phyloP scores from a whole-genome alignment of 2,888 invertebrate genomes.

The Amphiduros pacificus region DNA sequence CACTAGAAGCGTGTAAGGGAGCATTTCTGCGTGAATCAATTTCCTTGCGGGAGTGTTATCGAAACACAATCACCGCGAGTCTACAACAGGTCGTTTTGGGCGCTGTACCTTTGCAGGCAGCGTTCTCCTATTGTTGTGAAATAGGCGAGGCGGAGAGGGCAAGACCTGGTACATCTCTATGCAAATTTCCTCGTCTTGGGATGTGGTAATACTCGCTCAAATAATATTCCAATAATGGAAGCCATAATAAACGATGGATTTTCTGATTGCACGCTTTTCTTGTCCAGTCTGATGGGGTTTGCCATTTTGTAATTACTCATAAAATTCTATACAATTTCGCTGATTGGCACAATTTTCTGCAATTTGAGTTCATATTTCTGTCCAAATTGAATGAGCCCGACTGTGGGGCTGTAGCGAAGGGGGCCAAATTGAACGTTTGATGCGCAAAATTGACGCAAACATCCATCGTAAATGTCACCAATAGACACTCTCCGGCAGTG shows the following conservation, averaged over 20 bases:
- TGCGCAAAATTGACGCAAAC: slow-evolving; percentile 20
- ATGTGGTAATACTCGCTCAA: too few species aligned
- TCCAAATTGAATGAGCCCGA: slow-evolving; percentile 19
- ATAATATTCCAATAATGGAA: slow-evolving; percentile 10
- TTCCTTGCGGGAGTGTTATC: slow-evolving; percentile 11
- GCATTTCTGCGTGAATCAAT: too few species aligned
- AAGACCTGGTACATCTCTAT: too few species aligned
- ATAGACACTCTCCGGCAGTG: neutral
- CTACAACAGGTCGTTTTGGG: too few species aligned
- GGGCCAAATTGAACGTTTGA: slow-evolving; percentile 19
- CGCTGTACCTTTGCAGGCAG: too few species aligned
- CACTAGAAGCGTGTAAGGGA: too few species aligned
- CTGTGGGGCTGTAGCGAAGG: slow-evolving; percentile 5
- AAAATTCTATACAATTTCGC: slow-evolving; percentile 21
- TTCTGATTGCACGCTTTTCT: slow-evolving; percentile 15
- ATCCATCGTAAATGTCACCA: slow-evolving; percentile 5
- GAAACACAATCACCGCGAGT: slow-evolving; percentile 10
- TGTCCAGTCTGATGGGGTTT: slow-evolving; percentile 14
- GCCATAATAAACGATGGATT: slow-evolving; percentile 9
- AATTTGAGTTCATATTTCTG: slow-evolving; percentile 24
- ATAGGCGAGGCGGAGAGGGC: too few species aligned
- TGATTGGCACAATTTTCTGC: slow-evolving; percentile 23
- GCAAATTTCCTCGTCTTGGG: too few species aligned
- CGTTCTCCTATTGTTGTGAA: too few species aligned
- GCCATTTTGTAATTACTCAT: slow-evolving; percentile 16